Evolutionary conservation across 1,140 invertebrate genomes (phyloP).

Genomic region (Polypedilum vanderplanki): DNA sequence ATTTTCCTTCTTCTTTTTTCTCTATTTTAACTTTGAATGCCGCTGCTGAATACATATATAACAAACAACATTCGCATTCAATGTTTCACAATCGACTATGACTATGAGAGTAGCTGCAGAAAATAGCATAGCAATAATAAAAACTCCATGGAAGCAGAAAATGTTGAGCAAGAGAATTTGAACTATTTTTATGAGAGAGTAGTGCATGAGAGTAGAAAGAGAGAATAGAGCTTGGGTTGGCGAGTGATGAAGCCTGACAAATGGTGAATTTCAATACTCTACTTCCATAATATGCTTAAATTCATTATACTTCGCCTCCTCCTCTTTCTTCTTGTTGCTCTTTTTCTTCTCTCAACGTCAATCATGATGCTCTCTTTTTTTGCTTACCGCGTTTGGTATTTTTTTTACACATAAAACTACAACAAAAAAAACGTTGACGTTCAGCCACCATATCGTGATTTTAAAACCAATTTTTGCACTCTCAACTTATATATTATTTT

Average conservation of each 20-base stretch:
- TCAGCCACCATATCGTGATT: not conserved
- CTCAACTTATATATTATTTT: not conserved
- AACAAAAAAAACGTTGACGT: not conserved
- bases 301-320: too few species aligned
- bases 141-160: not conserved
- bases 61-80: conserved; percentile 3
- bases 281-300: too few species aligned
- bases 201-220: too few species aligned
- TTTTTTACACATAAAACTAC: not conserved
- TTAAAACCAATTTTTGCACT: conserved; percentile 3
- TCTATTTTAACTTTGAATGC: not conserved
- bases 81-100: conserved; percentile 13
- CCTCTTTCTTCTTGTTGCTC: too few species aligned
- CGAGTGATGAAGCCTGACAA: conserved; percentile 3
- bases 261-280: too few species aligned
- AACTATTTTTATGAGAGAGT: too few species aligned
- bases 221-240: too few species aligned
- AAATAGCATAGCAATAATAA: not conserved
- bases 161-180: conserved; percentile 9
- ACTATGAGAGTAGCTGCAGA: conserved; percentile 7
- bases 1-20: not conserved
- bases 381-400: too few species aligned
- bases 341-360: too few species aligned
- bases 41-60: not conserved
- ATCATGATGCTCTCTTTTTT: too few species aligned